Base-by-base conservation (phyloP, 2,113 vertebrate species). In the Petrocephalus zakoni region DNA sequence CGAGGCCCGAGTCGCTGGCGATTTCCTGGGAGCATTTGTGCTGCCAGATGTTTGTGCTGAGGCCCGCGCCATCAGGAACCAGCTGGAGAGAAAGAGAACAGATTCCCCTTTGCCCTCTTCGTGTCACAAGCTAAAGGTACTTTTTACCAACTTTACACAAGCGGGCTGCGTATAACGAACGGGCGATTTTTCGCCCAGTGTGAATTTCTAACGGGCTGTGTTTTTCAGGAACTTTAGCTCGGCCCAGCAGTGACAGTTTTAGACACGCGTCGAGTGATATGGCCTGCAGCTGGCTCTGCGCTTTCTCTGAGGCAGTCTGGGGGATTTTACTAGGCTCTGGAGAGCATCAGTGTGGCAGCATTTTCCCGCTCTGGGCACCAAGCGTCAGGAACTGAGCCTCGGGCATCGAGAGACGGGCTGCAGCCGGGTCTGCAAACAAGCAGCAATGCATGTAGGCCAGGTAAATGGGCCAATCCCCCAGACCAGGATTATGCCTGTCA, bases 1-100 rank as follows among this genome's bases (percentile, higher is more conserved):
- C n/a, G 78, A 42, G 53, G 75, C 55, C 53, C 13, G 53, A 10
- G 42, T 87, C 51, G 75, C 90, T 91, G 92, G 93, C 93, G 94
- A 94, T 94, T 92, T 93, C 93, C 93, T 91, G 90, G 92, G 72
- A 92, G 87, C 87, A 86, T 90, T 88, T 88, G 42, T 42, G 90
- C 90, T 91, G 52, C 92, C 93, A 89, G 93, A 90, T 61, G 92
- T 34, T 89, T 87, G 88, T 89, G 89, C 90, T 88, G 90, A 91
- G 93, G 90, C 89, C 89, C 89, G 47, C 7, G 6, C 1, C 68
- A 34, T 25, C 13, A 55, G 68, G 37, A 42, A 85, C 88, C 37
- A 85, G 22, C 84, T 56, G 29, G 52, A 84, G 52, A n/a, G 82
- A 21, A 83, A 52, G 37, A 88, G 56, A 87, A n/a, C 61, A 89